Conservation (phyloP, 1,140 invertebrate genomes). For the Tetramorium parvispinum region DNA sequence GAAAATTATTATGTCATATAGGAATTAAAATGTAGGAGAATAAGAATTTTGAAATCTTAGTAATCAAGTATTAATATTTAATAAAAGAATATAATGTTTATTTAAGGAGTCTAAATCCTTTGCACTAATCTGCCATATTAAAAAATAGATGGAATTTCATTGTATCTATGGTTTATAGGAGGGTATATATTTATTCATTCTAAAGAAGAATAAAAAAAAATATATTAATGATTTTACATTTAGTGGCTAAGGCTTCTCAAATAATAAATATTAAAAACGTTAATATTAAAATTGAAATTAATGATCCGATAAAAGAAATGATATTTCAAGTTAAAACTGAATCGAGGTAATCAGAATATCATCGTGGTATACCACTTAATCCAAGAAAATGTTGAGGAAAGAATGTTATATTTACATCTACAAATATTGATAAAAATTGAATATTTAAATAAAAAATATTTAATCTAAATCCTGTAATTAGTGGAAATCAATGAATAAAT, state of each 20-base stretch:
- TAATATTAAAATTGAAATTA: too few species aligned
- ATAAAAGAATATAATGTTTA: background rate
- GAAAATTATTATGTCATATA: background rate
- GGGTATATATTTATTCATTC: background rate
- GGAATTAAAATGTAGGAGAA: too few species aligned
- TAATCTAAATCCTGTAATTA: background rate
- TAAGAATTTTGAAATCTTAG: background rate
- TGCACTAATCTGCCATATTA: slow-evolving; percentile 23
- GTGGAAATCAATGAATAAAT: background rate
- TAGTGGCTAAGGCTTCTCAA: background rate
- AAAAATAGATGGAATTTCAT: background rate
- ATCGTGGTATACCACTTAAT: slow-evolving; percentile 84
- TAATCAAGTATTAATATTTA: background rate
- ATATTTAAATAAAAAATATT: background rate
- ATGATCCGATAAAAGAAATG: slow-evolving; percentile 60
- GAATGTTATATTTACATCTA: slow-evolving; percentile 85
- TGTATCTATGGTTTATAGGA: background rate
- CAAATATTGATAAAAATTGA: slow-evolving; percentile 53
- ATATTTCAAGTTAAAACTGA: slow-evolving; percentile 80
- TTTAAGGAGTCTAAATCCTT: background rate
- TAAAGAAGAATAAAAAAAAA: background rate
- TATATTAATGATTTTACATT: background rate
- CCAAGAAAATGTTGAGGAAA: slow-evolving; percentile 85
- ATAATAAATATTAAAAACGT: background rate
- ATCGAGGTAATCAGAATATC: slow-evolving; percentile 85